A percentile compares a stretch with the other conserved stretches of the same genome.
phyloP scores from a whole-genome alignment of 2,888 invertebrate genomes.

The Synanthedon vespiformis region DNA sequence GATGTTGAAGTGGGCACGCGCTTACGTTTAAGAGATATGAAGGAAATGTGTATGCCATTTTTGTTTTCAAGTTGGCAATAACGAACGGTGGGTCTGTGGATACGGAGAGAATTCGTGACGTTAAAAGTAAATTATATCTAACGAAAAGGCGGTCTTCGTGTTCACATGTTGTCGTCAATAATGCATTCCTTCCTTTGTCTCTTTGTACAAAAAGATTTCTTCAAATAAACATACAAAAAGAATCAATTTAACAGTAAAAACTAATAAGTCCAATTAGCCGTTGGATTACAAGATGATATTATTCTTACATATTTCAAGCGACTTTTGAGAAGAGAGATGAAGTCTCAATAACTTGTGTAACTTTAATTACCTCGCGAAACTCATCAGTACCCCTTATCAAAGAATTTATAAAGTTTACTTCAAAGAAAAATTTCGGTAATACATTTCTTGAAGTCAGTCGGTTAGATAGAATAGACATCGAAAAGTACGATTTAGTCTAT shows the following conservation, averaged over 20 bases:
- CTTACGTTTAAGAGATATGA: slow-evolving; percentile 58
- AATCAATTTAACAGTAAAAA: no score
- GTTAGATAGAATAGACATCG: neutral
- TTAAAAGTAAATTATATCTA: slow-evolving; percentile 15
- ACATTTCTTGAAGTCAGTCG: neutral
- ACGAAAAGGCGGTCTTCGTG: neutral
- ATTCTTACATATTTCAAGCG: no score
- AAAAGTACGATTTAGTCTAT: no score
- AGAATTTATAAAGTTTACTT: neutral
- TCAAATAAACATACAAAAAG: no score
- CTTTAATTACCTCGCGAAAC: no score
- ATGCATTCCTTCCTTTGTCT: no score
- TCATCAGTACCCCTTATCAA: neutral
- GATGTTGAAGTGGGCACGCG: slow-evolving; percentile 45
- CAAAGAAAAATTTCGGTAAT: neutral
- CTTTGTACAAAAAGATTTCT: no score
- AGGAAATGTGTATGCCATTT: slow-evolving; percentile 61
- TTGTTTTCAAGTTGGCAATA: slow-evolving; percentile 68
- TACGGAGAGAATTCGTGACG: slow-evolving; percentile 65
- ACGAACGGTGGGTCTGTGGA: slow-evolving; percentile 57
- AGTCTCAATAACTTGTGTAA: no score
- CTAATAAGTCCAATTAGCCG: no score
- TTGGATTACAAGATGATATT: no score
- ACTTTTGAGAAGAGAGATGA: no score
- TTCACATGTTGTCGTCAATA: neutral